A percentile compares a stretch with the other conserved stretches of the same genome.
These are phyloP conservation scores for Scatophagus argus DNA, from an alignment of 2,113 vertebrate species.

Conservation along the genomic window DNA sequence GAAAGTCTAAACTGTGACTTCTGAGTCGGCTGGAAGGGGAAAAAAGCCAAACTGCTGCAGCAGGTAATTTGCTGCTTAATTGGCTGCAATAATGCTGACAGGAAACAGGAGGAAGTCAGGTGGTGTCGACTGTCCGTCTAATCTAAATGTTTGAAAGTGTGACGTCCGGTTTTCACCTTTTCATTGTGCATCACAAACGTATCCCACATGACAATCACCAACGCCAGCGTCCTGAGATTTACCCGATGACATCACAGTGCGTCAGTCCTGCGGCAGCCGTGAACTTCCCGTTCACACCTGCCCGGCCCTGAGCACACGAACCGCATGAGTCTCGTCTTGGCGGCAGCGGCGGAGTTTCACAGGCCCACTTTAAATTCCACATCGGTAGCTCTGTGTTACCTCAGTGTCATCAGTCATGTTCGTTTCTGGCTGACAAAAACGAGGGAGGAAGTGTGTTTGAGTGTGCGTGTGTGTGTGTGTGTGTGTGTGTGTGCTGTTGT, in stretches of 20 bases:
- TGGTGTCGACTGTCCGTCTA: too few relatives aligned
- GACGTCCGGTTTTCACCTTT: neutral
- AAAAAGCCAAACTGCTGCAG: too few relatives aligned
- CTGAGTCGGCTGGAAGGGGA: too few relatives aligned
- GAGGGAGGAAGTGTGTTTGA: conserved; percentile 6
- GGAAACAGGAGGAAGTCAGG: too few relatives aligned
- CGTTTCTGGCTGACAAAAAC: conserved; percentile 26
- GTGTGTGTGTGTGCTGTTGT: neutral
- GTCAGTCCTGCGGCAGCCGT: conserved; percentile 16
- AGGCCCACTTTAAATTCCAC: conserved; percentile 58
- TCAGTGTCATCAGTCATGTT: conserved; percentile 58
- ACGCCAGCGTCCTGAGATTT: neutral
- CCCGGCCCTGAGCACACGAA: conserved; percentile 1
- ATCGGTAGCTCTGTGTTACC: conserved; percentile 18
- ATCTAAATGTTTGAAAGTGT: too few relatives aligned
- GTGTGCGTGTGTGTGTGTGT: neutral
- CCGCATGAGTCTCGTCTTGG: conserved; percentile 22
- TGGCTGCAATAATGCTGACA: too few relatives aligned
- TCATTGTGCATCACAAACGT: conserved; percentile 17
- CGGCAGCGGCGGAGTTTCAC: conserved; percentile 56
- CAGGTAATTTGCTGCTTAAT: too few relatives aligned
- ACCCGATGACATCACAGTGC: conserved; percentile 24
- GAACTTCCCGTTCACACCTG: conserved; percentile 49
- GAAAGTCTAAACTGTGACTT: too few relatives aligned
- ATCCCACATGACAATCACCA: conserved; percentile 25